Evolutionary conservation across 1,140 invertebrate genomes (phyloP), one percentile per base, ranked within the genome.

Genomic region (Halyomorpha halys): DNA sequence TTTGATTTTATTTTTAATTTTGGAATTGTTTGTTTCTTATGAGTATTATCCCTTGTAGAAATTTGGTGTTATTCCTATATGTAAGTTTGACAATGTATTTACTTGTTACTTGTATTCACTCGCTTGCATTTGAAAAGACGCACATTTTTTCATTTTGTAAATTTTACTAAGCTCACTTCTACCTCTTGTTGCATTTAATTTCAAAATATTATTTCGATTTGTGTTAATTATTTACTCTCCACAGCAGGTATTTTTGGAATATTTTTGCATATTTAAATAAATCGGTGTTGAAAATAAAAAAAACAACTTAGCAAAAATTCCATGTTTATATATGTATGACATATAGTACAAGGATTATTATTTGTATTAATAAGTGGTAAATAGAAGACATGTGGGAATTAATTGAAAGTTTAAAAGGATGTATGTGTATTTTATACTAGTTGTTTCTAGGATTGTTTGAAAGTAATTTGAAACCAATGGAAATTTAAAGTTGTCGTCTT

Each of bases 311-410:
- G 59, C 19, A 66, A 62, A 44, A 66, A 67, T 67, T 67, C 66
- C 66, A 67, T 64, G 66, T 67, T 66, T 64, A 39, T 39, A 39
- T 63, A 63, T 64, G 66, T 67, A 59, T 64, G 64, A 34, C 34
- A 39, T 39, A 47, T 62, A 67, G 65, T 66, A 67, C 62, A 63
- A 66, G 51, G 54, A 63, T 27, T 59, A 49, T 64, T 59, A 59
- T 64, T 56, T 64, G 56, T 59, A 64, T 49, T 63, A 49, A 16
- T 63, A 53, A 53, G 49, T 53, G 49, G 49, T 53, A 53, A 21
- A 53, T 53, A 53, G 34, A 39, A 39, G 34, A 39, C 34, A 39
- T 39, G 34, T 39, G 34, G 34, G 34, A 39, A 39, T 39, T 39
- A 39, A 39, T 39, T 39, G 34, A 49, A 49, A 49, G 47, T 49